phyloP scores from a whole-genome alignment of 2,113 vertebrate species.

The Nicator chloris region DNA sequence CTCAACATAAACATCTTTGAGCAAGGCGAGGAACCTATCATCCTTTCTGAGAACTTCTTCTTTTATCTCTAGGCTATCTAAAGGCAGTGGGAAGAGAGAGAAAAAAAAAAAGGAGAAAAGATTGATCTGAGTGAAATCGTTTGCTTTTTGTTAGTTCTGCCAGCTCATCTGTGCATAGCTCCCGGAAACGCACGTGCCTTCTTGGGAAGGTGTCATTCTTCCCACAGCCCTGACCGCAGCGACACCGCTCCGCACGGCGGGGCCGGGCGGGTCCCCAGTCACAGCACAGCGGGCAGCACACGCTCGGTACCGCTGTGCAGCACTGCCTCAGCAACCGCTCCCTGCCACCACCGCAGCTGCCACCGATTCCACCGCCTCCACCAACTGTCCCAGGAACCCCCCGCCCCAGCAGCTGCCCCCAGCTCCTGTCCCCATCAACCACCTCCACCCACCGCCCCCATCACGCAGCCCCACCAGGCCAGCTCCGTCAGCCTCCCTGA shows the following conservation, averaged over 20 bases:
- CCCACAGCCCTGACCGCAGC: background rate
- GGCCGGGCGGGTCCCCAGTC: background rate
- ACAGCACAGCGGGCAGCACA: background rate
- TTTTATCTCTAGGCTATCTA: slow-evolving; percentile 51
- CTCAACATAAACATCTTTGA: slow-evolving; percentile 86
- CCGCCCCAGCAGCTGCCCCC: background rate
- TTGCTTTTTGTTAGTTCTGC: too few species aligned
- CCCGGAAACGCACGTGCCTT: background rate
- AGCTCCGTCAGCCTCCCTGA: background rate
- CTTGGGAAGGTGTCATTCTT: too few species aligned
- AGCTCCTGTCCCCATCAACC: background rate
- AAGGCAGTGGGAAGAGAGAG: fast-evolving
- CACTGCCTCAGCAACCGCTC: background rate
- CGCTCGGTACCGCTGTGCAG: background rate
- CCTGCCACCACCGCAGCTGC: background rate
- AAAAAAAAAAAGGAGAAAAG: background rate
- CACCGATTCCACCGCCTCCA: too few species aligned
- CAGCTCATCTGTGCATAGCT: fast-evolving
- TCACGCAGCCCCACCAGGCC: background rate
- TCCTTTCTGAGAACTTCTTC: slow-evolving; percentile 74
- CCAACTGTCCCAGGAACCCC: background rate
- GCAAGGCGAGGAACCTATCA: slow-evolving; percentile 71
- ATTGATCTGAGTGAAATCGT: fast-evolving
- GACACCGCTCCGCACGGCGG: fast-evolving
- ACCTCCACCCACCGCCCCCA: background rate